Evolutionary conservation across 2,797 vertebrate species (phyloP).

Genomic region (Poecilia picta): DNA sequence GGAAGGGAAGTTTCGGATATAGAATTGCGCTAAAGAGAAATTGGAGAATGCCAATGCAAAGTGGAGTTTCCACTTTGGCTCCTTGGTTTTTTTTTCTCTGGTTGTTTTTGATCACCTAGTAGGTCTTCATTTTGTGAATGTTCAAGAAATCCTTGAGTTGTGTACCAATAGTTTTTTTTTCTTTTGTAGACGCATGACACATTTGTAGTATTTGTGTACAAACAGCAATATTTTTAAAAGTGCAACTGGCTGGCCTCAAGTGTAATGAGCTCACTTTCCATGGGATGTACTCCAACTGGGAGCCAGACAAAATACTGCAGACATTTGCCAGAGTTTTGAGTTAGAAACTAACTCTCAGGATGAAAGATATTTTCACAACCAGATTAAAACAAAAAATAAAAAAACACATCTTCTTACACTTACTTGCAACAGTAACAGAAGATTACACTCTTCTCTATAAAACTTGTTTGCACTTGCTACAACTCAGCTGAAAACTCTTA

Average conservation of each 20-base stretch:
- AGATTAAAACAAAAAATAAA: constrained; percentile 53
- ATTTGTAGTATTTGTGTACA: constrained; percentile 24
- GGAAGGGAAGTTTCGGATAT: constrained; percentile 28
- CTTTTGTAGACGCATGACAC: background rate
- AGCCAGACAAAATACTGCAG: constrained; percentile 60
- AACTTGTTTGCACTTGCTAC: constrained; percentile 23
- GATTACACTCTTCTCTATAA: background rate
- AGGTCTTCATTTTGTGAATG: constrained; percentile 21
- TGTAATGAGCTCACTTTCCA: constrained; percentile 40
- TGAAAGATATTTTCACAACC: constrained; percentile 47
- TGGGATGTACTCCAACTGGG: constrained; percentile 61
- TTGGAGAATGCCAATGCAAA: constrained; percentile 43
- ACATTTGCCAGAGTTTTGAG: constrained; percentile 50
- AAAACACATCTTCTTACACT: constrained; percentile 27
- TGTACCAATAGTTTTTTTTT: constrained; percentile 13
- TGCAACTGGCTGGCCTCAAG: constrained; percentile 48
- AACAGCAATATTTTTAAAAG: constrained; percentile 48
- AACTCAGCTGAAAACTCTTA: constrained; percentile 4
- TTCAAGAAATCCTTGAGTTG: constrained; percentile 27
- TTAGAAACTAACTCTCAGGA: constrained; percentile 34
- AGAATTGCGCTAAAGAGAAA: constrained; percentile 48
- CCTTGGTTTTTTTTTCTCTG: background rate
- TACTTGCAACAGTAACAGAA: constrained; percentile 34
- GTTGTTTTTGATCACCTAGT: background rate
- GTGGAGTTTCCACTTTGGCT: constrained; percentile 31